Conservation (phyloP, 2,113 vertebrate genomes). For the Brachypteracias leptosomus region DNA sequence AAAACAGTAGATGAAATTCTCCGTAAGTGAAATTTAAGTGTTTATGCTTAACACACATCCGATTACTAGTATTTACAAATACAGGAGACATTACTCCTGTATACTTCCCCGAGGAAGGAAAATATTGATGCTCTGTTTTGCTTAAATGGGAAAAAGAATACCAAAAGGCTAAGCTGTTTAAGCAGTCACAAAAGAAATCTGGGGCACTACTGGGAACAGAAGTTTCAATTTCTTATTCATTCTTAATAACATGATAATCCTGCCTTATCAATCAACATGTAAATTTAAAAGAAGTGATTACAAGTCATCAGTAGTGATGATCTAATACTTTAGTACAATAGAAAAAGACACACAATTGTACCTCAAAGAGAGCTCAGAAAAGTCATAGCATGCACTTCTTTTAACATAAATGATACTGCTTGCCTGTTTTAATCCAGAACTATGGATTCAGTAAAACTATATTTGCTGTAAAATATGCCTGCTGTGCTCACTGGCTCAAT, state of each 20-base stretch:
- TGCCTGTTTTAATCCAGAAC: neutral
- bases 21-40: neutral
- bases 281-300: slow-evolving; percentile 2
- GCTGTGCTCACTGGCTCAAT: neutral
- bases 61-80: neutral
- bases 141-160: neutral
- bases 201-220: neutral
- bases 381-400: neutral
- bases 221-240: neutral
- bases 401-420: neutral
- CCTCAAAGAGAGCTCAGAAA: neutral
- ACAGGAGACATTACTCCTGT: neutral
- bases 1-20: neutral
- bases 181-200: neutral
- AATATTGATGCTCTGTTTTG: neutral
- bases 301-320: neutral
- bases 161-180: neutral
- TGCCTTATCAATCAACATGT: neutral
- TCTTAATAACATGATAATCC: neutral
- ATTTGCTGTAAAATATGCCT: neutral
- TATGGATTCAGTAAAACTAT: neutral
- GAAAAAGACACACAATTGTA: neutral
- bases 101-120: neutral
- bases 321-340: neutral
- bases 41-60: neutral